Evolutionary conservation across 2,797 vertebrate species (phyloP).

Genomic region (Nyctibius grandis): DNA sequence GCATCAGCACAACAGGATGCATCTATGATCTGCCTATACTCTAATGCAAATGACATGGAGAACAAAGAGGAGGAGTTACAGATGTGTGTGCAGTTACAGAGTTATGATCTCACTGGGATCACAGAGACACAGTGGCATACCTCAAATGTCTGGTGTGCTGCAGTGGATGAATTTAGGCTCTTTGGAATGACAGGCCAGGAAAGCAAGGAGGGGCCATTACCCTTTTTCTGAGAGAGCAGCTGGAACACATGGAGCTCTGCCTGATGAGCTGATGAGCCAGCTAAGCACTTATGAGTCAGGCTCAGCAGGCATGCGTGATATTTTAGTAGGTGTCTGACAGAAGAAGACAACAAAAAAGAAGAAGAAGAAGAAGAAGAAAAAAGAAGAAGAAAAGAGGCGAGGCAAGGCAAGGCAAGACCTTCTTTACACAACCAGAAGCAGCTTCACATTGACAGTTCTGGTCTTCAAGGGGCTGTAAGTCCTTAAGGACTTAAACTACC

Average conservation of each 20-base stretch:
- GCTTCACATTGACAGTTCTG: not conserved
- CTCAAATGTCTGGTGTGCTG: not conserved
- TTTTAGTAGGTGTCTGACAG: not conserved
- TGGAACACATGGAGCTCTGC: not conserved
- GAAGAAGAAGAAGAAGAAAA: no score
- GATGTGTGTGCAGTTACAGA: not conserved
- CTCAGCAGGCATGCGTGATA: not conserved
- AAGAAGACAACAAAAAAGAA: not conserved
- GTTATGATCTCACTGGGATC: not conserved
- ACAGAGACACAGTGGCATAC: not conserved
- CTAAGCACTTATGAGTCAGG: not conserved
- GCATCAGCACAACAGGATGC: not conserved
- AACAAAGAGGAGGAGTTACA: not conserved
- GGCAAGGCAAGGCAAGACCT: not conserved
- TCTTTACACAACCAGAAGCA: not conserved
- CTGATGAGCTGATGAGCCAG: not conserved
- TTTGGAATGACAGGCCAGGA: not conserved
- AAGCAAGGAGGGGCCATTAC: not conserved
- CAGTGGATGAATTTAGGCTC: not conserved
- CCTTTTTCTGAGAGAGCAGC: not conserved
- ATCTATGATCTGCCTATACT: not conserved
- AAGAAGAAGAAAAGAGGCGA: no score
- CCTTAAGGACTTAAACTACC: not conserved
- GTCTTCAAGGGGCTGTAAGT: not conserved
- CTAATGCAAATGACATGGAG: not conserved